phyloP scores from a whole-genome alignment of 2,113 vertebrate genomes.

The Carlito syrichta region DNA sequence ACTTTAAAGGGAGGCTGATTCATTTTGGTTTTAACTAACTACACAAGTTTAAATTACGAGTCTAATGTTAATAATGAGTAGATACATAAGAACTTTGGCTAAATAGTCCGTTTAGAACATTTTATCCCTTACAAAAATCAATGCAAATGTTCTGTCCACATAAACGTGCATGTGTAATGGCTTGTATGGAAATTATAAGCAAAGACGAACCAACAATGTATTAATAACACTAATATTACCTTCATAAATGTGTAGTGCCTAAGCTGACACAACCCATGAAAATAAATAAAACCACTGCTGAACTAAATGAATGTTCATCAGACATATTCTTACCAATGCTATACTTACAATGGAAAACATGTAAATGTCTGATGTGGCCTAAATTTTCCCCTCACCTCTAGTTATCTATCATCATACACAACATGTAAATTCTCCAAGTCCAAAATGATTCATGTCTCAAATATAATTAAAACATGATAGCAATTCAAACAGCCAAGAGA shows the following conservation, averaged over 20 bases:
- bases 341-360: not conserved
- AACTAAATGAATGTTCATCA: not conserved
- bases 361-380: not conserved
- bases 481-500: not conserved
- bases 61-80: constrained; percentile 4
- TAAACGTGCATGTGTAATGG: not conserved
- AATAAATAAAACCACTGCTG: not conserved
- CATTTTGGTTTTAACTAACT: constrained; percentile 4
- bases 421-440: not conserved
- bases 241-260: not conserved
- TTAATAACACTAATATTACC: not conserved
- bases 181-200: not conserved
- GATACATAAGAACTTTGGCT: not conserved
- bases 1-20: not conserved
- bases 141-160: not conserved
- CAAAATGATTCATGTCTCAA: not conserved
- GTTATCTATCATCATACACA: not conserved
- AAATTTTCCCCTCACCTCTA: not conserved
- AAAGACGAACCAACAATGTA: not conserved
- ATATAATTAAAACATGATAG: not conserved
- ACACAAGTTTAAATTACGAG: not conserved
- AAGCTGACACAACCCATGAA: not conserved
- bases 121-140: not conserved
- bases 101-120: not conserved
- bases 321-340: not conserved